A percentile compares a stretch with the other conserved stretches of the same genome.
Conservation (phyloP, 2,113 vertebrate species). For the Tetrax tetrax region DNA sequence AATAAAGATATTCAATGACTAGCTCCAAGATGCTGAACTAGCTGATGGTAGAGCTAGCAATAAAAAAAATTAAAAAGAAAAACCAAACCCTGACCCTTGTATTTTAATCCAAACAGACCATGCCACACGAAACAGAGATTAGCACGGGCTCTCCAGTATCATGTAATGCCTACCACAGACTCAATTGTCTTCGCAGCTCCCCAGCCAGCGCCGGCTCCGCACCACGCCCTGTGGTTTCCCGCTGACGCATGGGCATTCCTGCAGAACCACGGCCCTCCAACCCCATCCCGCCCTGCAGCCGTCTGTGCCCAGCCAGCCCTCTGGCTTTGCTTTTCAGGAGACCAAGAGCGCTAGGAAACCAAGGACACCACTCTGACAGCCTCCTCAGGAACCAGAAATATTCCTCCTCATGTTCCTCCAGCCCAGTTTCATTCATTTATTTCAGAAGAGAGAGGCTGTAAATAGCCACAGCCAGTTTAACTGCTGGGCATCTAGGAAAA, state of each 20-base stretch:
- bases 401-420: not conserved
- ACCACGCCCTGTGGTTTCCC: conserved; percentile 8
- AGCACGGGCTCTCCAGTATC: not conserved
- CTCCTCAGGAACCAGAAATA: not conserved
- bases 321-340: not conserved
- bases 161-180: not conserved
- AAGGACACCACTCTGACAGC: not conserved
- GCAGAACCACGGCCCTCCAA: not conserved
- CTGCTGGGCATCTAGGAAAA: not conserved
- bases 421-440: not conserved
- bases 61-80: not conserved
- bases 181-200: not conserved
- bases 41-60: not conserved
- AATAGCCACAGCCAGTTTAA: not conserved
- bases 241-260: not conserved
- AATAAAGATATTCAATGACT: not conserved
- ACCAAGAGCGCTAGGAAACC: not conserved
- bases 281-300: not conserved
- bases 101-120: conserved; percentile 26
- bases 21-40: not conserved
- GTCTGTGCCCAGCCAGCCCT: not conserved
- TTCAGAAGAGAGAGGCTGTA: not conserved
- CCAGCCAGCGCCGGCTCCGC: rapidly evolving
- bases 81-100: not conserved
- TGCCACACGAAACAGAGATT: not conserved